Conservation (phyloP, 1,140 invertebrate genomes). For the Sarcophaga peregrina region DNA sequence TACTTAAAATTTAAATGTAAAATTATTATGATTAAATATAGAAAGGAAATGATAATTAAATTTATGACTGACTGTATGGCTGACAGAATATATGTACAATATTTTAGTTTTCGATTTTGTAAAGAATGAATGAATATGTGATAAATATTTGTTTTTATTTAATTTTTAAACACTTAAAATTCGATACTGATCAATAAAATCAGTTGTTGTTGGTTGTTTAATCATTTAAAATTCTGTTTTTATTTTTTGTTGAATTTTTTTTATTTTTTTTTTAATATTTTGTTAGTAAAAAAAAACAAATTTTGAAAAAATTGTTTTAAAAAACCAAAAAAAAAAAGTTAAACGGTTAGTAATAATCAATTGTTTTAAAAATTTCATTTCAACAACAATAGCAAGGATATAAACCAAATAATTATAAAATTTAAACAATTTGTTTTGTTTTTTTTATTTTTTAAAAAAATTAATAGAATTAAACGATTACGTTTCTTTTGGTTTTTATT, state of each 20-base stretch:
- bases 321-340: neutral
- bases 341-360: conserved; percentile 35
- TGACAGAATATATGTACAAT: too few species aligned
- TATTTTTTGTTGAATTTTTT: too few species aligned
- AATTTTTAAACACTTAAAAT: conserved; percentile 48
- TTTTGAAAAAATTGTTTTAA: neutral
- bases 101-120: too few species aligned
- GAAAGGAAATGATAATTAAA: too few species aligned
- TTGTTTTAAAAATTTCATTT: neutral
- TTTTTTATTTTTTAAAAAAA: neutral
- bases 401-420: neutral
- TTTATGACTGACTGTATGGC: too few species aligned
- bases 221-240: neutral
- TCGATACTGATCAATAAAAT: conserved; percentile 67
- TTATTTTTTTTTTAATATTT: neutral
- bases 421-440: too few species aligned
- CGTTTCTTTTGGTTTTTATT: neutral
- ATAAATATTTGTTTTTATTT: neutral
- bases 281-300: neutral
- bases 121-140: neutral
- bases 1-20: too few species aligned
- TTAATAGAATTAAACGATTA: neutral
- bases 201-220: conserved; percentile 52
- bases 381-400: neutral
- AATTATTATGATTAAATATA: too few species aligned